Evolutionary conservation across 1,140 invertebrate genomes (phyloP).

Genomic region (Papilio helenus): DNA sequence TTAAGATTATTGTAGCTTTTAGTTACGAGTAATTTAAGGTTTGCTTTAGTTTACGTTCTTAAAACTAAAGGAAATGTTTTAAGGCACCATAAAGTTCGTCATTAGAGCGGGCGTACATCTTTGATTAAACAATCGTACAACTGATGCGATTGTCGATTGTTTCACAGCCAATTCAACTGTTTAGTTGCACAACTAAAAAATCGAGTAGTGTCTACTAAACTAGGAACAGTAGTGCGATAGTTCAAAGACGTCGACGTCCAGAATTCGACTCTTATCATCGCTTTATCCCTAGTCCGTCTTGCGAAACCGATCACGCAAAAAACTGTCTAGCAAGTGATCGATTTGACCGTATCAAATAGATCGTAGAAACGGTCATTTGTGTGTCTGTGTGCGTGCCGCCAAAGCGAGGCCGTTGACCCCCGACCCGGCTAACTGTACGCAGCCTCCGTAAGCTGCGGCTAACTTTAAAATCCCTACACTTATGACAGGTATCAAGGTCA

Average conservation of each 20-base stretch:
- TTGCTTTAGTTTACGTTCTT: too few species aligned
- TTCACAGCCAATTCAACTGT: too few species aligned
- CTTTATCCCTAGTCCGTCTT: not conserved
- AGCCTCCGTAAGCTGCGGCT: conserved; percentile 31
- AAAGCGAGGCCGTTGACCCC: conserved; percentile 50
- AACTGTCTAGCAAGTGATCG: conserved; percentile 11
- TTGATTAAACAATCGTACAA: too few species aligned
- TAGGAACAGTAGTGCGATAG: too few species aligned
- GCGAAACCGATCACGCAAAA: not conserved
- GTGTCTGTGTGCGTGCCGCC: conserved; percentile 11
- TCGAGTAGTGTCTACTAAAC: too few species aligned
- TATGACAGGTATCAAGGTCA: conserved; percentile 18
- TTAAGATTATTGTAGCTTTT: not conserved
- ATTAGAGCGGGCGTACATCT: too few species aligned
- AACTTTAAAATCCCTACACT: conserved; percentile 23
- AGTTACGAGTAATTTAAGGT: not conserved
- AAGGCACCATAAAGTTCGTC: too few species aligned
- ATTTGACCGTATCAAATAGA: conserved; percentile 25
- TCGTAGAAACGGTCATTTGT: conserved; percentile 16
- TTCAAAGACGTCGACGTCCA: not conserved
- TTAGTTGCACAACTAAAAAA: too few species aligned
- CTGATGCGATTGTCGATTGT: too few species aligned
- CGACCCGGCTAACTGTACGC: conserved; percentile 51
- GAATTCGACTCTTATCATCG: not conserved
- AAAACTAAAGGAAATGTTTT: too few species aligned